Conservation (phyloP, 2,888 invertebrate genomes). For the Macaria notata region DNA sequence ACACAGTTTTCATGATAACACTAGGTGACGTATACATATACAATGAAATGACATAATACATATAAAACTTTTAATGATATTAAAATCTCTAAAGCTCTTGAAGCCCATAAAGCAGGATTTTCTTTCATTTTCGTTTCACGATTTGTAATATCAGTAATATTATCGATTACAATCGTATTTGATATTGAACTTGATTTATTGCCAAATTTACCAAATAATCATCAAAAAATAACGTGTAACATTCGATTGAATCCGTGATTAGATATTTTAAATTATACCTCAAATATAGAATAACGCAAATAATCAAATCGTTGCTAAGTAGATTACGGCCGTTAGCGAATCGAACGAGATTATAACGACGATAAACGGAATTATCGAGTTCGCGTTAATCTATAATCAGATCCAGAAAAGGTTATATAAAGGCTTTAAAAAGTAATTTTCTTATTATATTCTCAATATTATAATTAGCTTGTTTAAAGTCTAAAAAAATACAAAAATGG, state of each 20-base stretch:
- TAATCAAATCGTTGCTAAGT: slow-evolving; percentile 28
- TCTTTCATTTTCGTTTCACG: too few relatives aligned
- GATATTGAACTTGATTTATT: too few relatives aligned
- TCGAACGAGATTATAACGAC: slow-evolving; percentile 32
- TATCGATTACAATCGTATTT: too few relatives aligned
- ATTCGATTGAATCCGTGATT: slow-evolving; percentile 8
- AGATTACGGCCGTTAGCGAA: slow-evolving; percentile 31
- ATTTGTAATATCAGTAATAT: too few relatives aligned
- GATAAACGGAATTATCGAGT: slow-evolving; percentile 30
- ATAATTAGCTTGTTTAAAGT: slow-evolving; percentile 14
- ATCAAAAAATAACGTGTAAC: background rate
- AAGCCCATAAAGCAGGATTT: too few relatives aligned
- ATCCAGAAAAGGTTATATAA: slow-evolving; percentile 38
- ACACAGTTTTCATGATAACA: too few relatives aligned
- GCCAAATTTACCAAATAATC: background rate
- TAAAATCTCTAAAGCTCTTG: too few relatives aligned
- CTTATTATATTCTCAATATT: slow-evolving; percentile 11
- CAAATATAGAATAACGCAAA: slow-evolving; percentile 18
- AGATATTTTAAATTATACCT: slow-evolving; percentile 19
- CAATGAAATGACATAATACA: too few relatives aligned
- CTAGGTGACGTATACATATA: too few relatives aligned
- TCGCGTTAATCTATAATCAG: slow-evolving; percentile 25
- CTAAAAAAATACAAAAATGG: slow-evolving; percentile 55
- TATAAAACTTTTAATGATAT: too few relatives aligned
- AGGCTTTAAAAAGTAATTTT: slow-evolving; percentile 19